Base-by-base conservation (phyloP, 2,797 vertebrate genomes). In the Pantherophis alleghaniensis region DNA sequence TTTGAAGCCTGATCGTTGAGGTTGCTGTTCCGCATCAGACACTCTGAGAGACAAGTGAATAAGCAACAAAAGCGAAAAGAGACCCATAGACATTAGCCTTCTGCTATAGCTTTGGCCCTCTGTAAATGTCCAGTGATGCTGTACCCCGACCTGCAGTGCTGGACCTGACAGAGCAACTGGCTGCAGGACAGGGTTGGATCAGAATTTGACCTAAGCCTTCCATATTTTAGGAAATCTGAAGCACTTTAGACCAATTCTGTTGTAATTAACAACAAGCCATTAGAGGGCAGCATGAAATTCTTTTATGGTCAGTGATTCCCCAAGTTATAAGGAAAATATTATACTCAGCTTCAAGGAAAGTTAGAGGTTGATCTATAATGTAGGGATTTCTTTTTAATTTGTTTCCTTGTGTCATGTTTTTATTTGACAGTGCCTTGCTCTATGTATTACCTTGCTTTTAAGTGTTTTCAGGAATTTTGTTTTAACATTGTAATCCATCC, bases 221-320 rank as follows among this genome's bases (percentile, higher is more conserved):
- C 20, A 47, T 47, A 83, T 69, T 69, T 32, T 69, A 32, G n/a
- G n/a, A 69, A 69, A 69, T 24, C 9, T 22, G 37, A 22, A 83
- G 37, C 16, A 12, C 13, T 4, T 55, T 24, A 28, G 28, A n/a
- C 28, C 4, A 51, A 14, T 55, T 55, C n/a, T 63, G 37, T 16
- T 61, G 26, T 26, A 79, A 74, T 53, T 89, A n/a, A 95, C 89
- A 92, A 42, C 5, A 2, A 83, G 26, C 96, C 97, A 96, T 83
- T 47, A 96, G 97, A 60, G 96, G 96, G 97, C 96, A 96, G 96
- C 94, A 94, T 92, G 26, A 11, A 53, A 28, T 87, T 47, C 79
- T 94, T 95, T 93, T 88, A 16, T 37, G 37, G 20, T 83, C 37
- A 79, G 37, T 24, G 37, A 79, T 79, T 79, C 37, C 37, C 37